Evolutionary conservation across 2,113 vertebrate genomes (phyloP), one percentile per base, ranked within the genome.

Genomic region (Onychorhynchus coronatus): DNA sequence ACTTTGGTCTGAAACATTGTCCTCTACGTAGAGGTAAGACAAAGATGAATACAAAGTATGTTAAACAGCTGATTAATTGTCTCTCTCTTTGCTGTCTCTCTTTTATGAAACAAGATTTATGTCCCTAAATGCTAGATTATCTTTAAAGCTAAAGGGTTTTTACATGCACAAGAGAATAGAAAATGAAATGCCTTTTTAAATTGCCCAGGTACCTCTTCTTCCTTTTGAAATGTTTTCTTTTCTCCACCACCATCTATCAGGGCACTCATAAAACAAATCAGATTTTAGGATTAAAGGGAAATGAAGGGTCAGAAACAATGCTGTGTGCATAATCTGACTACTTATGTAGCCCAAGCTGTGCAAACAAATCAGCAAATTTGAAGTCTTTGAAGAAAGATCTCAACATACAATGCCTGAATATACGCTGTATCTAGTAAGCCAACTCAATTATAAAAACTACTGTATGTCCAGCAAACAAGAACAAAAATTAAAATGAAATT

Each of bases 201-300:
- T 58, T 72, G 9, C 24, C 4, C 11, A 25, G 8, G 11, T 72
- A 44, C 9, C 2, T 11, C 6, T 50, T 88, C 28, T 83, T 44
- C 8, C 18, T n/a, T 55, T 41, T 62, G 22, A 88, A 53, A 27
- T 70, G 11, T 49, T 91, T 67, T 58, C 6, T 47, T 77, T 91
- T 83, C 30, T 88, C 22, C 9, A 88, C n/a, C 4, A 12, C 41
- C 3, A 0, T 50, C 17, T 79, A 46, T 31, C 28, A 82, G 85
- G 49, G 49, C 28, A 50, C 7, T 90, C 20, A 50, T 23, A 85
- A 85, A 59, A n/a, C 67, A 91, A 90, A 83, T 50, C 44, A 41
- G 13, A 90, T 85, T 83, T 97, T 77, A 73, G 68, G 87, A 92
- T 94, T 92, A 92, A 80, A 89, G 52, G 25, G 35, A 87, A 90